A percentile compares a stretch with the other conserved stretches of the same genome.
These are phyloP conservation scores for Cataglyphis hispanica DNA, from an alignment of 1,140 invertebrate genomes.

Conservation along the genomic window DNA sequence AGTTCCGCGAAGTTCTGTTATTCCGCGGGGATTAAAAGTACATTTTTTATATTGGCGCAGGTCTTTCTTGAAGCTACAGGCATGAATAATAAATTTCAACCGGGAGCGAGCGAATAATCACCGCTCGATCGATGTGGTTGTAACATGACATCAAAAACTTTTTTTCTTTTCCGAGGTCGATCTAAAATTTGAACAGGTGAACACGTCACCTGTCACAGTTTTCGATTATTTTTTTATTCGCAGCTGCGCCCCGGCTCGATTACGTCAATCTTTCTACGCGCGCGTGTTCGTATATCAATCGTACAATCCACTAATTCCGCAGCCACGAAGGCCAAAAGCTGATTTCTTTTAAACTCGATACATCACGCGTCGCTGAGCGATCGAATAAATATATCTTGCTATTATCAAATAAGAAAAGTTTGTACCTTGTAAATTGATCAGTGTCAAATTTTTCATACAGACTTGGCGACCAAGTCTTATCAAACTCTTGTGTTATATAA, in stretches of 20 bases:
- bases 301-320: conserved; percentile 34
- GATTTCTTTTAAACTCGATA: background rate
- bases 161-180: conserved; percentile 14
- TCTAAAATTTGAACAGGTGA: conserved; percentile 39
- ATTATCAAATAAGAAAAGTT: conserved; percentile 47
- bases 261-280: conserved; percentile 39
- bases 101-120: conserved; percentile 25
- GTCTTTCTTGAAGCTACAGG: background rate
- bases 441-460: background rate
- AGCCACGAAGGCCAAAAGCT: background rate
- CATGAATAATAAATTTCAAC: conserved; percentile 1
- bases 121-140: conserved; percentile 8
- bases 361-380: background rate
- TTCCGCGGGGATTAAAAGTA: background rate
- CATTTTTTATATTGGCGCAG: background rate
- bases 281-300: conserved; percentile 10
- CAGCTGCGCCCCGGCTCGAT: conserved; percentile 47
- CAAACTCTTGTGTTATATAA: background rate
- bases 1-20: background rate
- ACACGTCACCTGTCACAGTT: conserved; percentile 29
- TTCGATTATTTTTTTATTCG: conserved; percentile 50
- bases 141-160: conserved; percentile 22
- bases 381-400: background rate
- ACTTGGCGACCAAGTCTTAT: background rate
- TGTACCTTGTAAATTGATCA: conserved; percentile 7